Base-by-base conservation (phyloP, 2,113 vertebrate species). In the Osmerus mordax region DNA sequence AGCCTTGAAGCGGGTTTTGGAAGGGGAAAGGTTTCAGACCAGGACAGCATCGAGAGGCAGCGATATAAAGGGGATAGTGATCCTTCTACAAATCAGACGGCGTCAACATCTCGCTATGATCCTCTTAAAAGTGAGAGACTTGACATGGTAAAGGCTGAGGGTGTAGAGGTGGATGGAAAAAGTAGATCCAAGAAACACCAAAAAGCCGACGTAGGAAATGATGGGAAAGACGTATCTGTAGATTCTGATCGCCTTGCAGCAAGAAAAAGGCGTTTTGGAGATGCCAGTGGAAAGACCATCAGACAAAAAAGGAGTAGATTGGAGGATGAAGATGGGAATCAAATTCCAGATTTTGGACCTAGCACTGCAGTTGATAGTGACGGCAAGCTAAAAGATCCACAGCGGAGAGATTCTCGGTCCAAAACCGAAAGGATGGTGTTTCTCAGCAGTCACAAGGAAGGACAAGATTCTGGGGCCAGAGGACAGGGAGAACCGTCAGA, bases 241-340 rank as follows among this genome's bases (percentile, higher is more conserved):
- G 96, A 99, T 62, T 90, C 96, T 14, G 97, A 97, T 77, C 96
- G 96, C 62, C 81, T 97, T 76, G 97, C 95, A 78, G 96, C 95
- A 5, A 94, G 97, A 75, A 99, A 97, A 82, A 94, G 95, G 3
- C 95, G 97, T 18, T 98, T 99, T 86, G 97, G 94, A 0, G 97
- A 99, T 78, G 90, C 93, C 0, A 91, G 79, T 83, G 91, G 94
- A 6, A 97, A 95, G 84, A 81, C 91, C 1, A 92, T 96, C 61
- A 90, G 92, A 78, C 86, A 89, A 4, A 98, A 98, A 85, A 93
- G 93, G 80, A 92, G 85, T 67, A 95, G 89, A 63, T 90, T 95
- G 32, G 96, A 98, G 0, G 92, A 95, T 23, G 97, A 98, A 11
- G 95, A 93, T 14, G 84, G 83, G 71, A 94, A 90, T 87, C 96